phyloP scores from a whole-genome alignment of 2,797 vertebrate species.

The Falco peregrinus region DNA sequence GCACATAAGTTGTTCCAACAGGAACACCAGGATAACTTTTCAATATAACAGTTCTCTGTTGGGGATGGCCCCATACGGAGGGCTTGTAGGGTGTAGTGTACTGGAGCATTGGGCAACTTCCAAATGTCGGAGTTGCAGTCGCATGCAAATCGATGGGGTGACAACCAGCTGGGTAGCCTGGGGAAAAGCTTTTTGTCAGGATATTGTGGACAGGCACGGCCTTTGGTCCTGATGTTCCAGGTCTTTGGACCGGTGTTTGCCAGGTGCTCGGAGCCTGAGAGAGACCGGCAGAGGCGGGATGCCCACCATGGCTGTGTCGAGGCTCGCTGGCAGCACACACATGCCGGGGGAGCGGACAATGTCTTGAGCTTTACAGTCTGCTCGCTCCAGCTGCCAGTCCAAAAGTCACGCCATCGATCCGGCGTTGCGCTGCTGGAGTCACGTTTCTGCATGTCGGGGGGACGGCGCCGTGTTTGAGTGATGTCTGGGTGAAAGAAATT shows the following conservation, averaged over 20 bases:
- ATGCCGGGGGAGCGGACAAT: neutral
- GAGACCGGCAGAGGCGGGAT: neutral
- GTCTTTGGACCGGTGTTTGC: neutral
- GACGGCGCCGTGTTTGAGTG: neutral
- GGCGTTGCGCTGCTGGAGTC: neutral
- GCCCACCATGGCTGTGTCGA: neutral
- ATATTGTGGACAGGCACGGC: rapidly evolving
- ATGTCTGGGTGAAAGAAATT: conserved; percentile 8
- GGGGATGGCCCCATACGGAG: rapidly evolving
- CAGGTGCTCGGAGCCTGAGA: neutral
- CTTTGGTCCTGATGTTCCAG: neutral
- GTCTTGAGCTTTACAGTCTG: neutral
- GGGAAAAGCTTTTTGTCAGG: neutral
- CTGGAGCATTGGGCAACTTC: neutral
- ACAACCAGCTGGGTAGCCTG: rapidly evolving
- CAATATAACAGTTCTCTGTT: rapidly evolving
- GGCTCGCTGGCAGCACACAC: rapidly evolving
- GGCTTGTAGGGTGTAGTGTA: rapidly evolving
- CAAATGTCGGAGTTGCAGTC: rapidly evolving
- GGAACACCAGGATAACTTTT: rapidly evolving
- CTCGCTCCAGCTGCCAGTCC: neutral
- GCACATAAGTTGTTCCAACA: rapidly evolving
- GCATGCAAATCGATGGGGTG: rapidly evolving
- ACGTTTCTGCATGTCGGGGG: neutral
- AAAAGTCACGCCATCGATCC: neutral